Percentiles rank a stretch among this genome's conserved stretches.
Evolutionary conservation across 92 coral and sea anemone genomes (phyloP).

Genomic region (Metridium senile): DNA sequence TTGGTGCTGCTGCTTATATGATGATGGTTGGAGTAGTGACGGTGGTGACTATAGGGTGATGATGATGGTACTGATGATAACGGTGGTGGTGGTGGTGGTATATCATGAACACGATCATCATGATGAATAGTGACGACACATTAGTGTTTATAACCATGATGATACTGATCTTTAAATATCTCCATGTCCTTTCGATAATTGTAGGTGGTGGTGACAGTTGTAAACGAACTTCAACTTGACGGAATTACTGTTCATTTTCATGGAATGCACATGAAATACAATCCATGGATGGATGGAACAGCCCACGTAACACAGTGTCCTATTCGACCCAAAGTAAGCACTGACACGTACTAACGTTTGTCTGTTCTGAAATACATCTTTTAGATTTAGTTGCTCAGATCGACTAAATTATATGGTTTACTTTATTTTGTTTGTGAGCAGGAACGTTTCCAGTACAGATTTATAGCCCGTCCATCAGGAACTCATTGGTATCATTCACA

Average conservation of each 20-base stretch:
- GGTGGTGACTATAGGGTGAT: no score
- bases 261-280: constrained; percentile 61
- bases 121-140: not conserved
- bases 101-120: no score
- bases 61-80: no score
- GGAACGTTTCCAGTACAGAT: constrained; percentile 40
- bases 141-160: not conserved
- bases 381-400: not conserved
- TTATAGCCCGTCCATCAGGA: constrained; percentile 60
- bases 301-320: constrained; percentile 58
- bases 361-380: no score
- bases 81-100: no score
- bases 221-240: constrained; percentile 37
- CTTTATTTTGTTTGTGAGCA: not conserved
- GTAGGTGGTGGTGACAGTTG: constrained; percentile 50
- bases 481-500: constrained; percentile 74
- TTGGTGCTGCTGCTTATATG: no score
- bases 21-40: no score
- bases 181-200: no score
- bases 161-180: no score
- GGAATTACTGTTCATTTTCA: constrained; percentile 62
- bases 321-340: constrained; percentile 29
- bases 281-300: constrained; percentile 67
- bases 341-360: not conserved
- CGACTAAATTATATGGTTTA: not conserved